Conservation (phyloP, 2,888 invertebrate genomes). For the Eremobia ochroleuca region DNA sequence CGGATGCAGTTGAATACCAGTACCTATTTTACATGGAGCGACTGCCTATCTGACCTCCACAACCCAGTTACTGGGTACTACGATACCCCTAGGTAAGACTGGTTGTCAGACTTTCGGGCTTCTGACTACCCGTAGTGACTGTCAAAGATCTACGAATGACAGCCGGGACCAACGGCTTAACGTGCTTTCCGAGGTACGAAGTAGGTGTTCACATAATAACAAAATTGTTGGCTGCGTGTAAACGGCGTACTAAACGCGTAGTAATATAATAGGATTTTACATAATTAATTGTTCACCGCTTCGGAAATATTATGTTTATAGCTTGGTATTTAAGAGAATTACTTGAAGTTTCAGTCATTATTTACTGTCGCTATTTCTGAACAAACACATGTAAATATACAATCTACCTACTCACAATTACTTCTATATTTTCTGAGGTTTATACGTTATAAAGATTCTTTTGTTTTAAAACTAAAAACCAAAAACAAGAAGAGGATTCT, state of each 20-base stretch:
- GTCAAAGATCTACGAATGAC: too few relatives aligned
- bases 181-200: too few relatives aligned
- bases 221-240: conserved; percentile 7
- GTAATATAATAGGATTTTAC: conserved; percentile 52
- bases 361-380: background rate
- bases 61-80: too few relatives aligned
- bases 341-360: background rate
- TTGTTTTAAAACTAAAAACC: background rate
- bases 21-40: too few relatives aligned
- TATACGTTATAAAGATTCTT: background rate
- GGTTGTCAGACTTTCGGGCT: too few relatives aligned
- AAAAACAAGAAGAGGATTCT: background rate
- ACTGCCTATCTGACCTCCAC: too few relatives aligned
- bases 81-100: too few relatives aligned
- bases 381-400: background rate
- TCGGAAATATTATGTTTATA: conserved; percentile 43
- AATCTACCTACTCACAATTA: background rate
- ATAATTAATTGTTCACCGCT: conserved; percentile 46
- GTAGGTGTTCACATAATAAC: background rate
- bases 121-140: too few relatives aligned
- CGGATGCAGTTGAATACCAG: too few relatives aligned
- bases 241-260: conserved; percentile 13
- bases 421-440: background rate
- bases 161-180: too few relatives aligned
- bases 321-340: conserved; percentile 23